Percentiles rank a stretch among this genome's conserved stretches.
phyloP scores from a whole-genome alignment of 2,113 vertebrate species.

The Falcunculus frontatus region DNA sequence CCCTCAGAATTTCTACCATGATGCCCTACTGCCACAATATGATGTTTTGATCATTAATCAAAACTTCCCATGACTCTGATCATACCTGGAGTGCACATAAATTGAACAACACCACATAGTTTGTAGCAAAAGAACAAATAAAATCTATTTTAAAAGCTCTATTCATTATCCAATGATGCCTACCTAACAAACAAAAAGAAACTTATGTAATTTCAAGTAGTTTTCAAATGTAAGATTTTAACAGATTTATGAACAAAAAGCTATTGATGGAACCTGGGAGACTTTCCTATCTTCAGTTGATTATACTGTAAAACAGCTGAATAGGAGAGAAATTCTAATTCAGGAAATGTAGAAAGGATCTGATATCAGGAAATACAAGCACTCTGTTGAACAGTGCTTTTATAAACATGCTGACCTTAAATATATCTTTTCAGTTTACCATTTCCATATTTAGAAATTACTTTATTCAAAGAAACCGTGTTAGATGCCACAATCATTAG shows the following conservation, averaged over 20 bases:
- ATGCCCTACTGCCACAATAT: background rate
- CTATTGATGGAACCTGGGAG: background rate
- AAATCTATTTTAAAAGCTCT: background rate
- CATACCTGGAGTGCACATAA: background rate
- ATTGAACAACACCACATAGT: background rate
- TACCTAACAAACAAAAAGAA: background rate
- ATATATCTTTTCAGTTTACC: background rate
- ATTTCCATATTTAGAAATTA: background rate
- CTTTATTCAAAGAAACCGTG: background rate
- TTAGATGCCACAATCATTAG: background rate
- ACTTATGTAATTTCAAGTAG: background rate
- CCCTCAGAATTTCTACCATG: background rate
- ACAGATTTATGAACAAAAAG: background rate
- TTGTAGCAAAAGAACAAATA: background rate
- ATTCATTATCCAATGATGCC: background rate
- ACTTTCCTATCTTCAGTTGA: background rate
- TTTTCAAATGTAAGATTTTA: background rate
- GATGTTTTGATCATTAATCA: background rate
- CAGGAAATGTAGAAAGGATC: background rate
- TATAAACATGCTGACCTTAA: background rate
- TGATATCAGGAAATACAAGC: background rate
- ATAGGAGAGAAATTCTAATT: background rate
- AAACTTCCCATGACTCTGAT: background rate
- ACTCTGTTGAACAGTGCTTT: background rate
- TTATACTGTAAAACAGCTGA: background rate